A percentile compares a stretch with the other conserved stretches of the same genome.
phyloP scores from a whole-genome alignment of 2,888 invertebrate genomes.

The Lepidonotus clava region DNA sequence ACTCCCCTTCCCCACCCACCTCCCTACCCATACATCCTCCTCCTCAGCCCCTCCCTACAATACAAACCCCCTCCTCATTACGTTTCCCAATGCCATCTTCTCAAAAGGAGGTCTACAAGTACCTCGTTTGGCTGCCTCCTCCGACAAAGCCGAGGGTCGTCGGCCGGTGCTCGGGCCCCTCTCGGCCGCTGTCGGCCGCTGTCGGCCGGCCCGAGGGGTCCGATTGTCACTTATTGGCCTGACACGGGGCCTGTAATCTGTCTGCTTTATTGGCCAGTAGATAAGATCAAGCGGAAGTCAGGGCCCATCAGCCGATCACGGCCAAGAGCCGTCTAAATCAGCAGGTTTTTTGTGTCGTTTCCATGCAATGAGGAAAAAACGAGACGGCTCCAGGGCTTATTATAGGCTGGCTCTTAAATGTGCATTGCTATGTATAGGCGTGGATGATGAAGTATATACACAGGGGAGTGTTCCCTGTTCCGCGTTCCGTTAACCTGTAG shows the following conservation, averaged over 20 bases:
- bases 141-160: not conserved
- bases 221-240: not conserved
- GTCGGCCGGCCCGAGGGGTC: not conserved
- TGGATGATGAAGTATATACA: no score
- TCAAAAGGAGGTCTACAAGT: not conserved
- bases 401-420: no score
- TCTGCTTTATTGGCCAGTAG: constrained; percentile 6
- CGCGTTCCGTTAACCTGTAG: no score
- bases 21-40: no score
- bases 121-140: not conserved
- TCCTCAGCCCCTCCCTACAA: not conserved
- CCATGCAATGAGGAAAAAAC: no score
- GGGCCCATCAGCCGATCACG: not conserved
- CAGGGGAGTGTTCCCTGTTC: no score
- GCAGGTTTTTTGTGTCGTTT: no score
- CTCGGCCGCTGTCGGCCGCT: no score
- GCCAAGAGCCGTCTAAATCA: not conserved
- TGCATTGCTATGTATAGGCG: no score
- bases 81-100: not conserved
- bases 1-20: no score
- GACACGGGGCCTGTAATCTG: constrained; percentile 29
- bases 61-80: not conserved
- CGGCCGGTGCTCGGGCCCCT: not conserved
- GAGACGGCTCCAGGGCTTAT: no score
- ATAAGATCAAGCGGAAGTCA: constrained; percentile 25